These are phyloP conservation scores for Dorcus parallelipipedus DNA, from an alignment of 2,888 invertebrate species.

Conservation along the genomic window DNA sequence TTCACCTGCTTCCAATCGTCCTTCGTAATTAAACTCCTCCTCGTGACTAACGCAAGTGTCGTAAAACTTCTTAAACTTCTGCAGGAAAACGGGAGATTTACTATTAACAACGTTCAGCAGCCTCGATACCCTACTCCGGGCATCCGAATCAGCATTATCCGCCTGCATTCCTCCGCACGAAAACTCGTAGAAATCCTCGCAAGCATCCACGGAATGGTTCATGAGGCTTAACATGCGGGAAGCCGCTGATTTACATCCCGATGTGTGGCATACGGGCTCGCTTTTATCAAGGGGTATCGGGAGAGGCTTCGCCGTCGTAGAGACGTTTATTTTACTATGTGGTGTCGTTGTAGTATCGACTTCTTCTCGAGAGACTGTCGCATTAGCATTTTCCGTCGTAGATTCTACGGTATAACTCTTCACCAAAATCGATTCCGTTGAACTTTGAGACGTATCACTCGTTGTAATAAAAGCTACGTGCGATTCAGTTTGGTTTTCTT, in stretches of 20 bases:
- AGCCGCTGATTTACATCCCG: constrained; percentile 28
- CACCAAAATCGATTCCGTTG: not conserved
- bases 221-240: constrained; percentile 33
- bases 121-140: constrained; percentile 21
- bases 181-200: constrained; percentile 37
- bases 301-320: constrained; percentile 3
- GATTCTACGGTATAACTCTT: too few relatives aligned
- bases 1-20: constrained; percentile 27
- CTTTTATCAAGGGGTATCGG: constrained; percentile 5
- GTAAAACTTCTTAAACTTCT: constrained; percentile 30
- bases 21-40: constrained; percentile 27
- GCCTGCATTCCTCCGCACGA: constrained; percentile 31
- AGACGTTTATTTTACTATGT: not conserved
- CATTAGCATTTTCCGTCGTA: too few relatives aligned
- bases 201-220: constrained; percentile 29
- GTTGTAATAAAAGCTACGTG: not conserved
- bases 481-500: too few relatives aligned
- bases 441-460: not conserved
- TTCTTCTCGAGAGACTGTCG: too few relatives aligned
- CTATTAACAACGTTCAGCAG: constrained; percentile 22
- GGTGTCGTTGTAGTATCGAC: not conserved
- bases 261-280: constrained; percentile 21
- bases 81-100: constrained; percentile 7
- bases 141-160: constrained; percentile 18
- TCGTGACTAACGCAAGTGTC: constrained; percentile 32